These are phyloP conservation scores for Drosophila kuntzei DNA, from an alignment of 2,888 invertebrate species.

Conservation along the genomic window DNA sequence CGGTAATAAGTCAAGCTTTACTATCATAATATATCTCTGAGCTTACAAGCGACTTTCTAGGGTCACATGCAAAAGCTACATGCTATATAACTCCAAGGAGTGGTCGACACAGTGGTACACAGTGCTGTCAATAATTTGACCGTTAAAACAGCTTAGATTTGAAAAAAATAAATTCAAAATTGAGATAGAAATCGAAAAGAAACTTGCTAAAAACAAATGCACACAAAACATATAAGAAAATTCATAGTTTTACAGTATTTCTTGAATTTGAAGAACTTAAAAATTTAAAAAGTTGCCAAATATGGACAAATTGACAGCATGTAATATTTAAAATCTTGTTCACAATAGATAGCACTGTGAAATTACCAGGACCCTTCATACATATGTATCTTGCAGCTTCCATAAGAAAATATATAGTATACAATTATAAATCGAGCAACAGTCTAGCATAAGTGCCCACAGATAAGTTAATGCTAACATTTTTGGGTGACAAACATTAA, in stretches of 20 bases:
- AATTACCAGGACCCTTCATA: conserved; percentile 4
- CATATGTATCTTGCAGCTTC: conserved; percentile 63
- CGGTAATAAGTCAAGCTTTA: conserved; percentile 50
- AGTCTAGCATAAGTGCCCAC: conserved; percentile 45
- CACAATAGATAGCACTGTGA: conserved; percentile 19
- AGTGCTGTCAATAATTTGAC: neutral
- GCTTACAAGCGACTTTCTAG: conserved; percentile 35
- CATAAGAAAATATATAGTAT: conserved; percentile 30
- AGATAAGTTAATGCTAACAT: conserved; percentile 19
- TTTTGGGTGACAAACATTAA: conserved; percentile 21
- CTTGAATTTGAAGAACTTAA: too few species aligned
- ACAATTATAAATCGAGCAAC: conserved; percentile 26
- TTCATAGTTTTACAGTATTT: too few species aligned
- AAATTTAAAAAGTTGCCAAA: too few species aligned
- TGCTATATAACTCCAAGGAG: conserved; percentile 37
- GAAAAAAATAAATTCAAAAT: too few species aligned
- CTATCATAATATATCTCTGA: conserved; percentile 44
- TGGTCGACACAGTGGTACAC: conserved; percentile 11
- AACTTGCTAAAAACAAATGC: too few species aligned
- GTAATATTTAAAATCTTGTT: too few species aligned
- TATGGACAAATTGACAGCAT: neutral
- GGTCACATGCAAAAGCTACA: conserved; percentile 42
- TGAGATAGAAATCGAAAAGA: too few species aligned
- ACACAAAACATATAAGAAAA: too few species aligned
- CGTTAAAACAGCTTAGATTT: too few species aligned